Base-by-base conservation (phyloP, 2,797 vertebrate species). In the Threskiornis aethiopicus region DNA sequence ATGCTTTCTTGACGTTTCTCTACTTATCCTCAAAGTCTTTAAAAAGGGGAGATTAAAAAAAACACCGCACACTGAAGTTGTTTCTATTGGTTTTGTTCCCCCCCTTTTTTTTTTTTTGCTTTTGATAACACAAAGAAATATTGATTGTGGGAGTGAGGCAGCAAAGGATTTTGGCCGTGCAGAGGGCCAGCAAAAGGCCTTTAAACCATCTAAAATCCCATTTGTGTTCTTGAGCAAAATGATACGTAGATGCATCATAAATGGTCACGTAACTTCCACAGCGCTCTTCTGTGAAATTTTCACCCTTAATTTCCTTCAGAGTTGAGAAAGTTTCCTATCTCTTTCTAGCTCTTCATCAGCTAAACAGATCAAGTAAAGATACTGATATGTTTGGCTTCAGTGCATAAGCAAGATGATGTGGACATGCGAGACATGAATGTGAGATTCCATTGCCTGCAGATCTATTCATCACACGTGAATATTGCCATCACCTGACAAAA, bases 401-500 rank as follows among this genome's bases (percentile, higher is more conserved):
- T 14, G 51, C 12, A 1, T 13, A 39, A 55, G 35, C 62, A 35
- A 10, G 13, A 4, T 41, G 61, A 47, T 24, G 58, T n/a, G 57
- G 61, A 39, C 18, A 9, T 0, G 3, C 0, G 10, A 77, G 69
- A 59, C 24, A 29, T 1, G 39, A 25, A 20, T 22, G 75, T 91
- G 93, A 29, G 89, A 70, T 75, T n/a, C 11, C 5, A 2, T 16
- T 85, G 90, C 86, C 89, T 73, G 75, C 90, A 67, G 91, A 39
- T 51, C 58, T 52, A 0, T 85, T 77, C 61, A 20, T 92, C 92
- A 82, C 84, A 31, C 0, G 13, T 22, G 81, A 80, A 67, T 77
- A 51, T 90, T 79, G 69, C 90, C 55, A 8, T 35, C 71, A 41
- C 71, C 71, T 95, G 90, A 89, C 87, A 94, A 95, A 81, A 89